Evolutionary conservation across 1,140 invertebrate genomes (phyloP).

Genomic region (Temnothorax curvispinosus): DNA sequence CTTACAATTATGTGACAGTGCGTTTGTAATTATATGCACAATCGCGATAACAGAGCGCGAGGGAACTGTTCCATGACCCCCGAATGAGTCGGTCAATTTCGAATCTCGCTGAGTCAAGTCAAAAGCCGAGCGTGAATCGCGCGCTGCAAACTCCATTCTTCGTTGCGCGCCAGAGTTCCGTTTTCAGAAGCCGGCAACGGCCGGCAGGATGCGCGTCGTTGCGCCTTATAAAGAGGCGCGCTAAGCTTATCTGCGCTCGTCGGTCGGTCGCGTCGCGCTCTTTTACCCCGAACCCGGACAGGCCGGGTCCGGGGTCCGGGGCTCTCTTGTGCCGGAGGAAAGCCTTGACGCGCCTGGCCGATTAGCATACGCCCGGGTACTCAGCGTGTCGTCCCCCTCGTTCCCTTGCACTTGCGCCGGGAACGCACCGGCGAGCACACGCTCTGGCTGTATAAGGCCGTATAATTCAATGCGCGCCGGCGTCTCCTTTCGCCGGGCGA

Average conservation of each 20-base stretch:
- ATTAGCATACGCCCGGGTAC: conserved; percentile 67
- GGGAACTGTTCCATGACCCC: not conserved
- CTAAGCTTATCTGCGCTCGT: conserved; percentile 61
- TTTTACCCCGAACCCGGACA: conserved; percentile 63
- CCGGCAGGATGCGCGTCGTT: conserved; percentile 8
- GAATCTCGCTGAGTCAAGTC: not conserved
- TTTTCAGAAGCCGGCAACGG: conserved; percentile 34
- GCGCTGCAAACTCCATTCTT: not conserved
- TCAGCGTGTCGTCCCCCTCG: conserved; percentile 38
- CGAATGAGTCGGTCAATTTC: not conserved
- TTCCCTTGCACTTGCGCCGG: conserved; percentile 1
- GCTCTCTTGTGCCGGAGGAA: conserved; percentile 47
- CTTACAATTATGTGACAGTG: not conserved
- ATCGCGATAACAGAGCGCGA: not conserved
- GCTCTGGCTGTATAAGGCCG: conserved; percentile 66
- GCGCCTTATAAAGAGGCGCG: conserved; percentile 61
- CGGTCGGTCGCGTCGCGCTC: conserved; percentile 56
- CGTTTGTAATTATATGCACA: not conserved
- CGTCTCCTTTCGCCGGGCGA: conserved; percentile 30
- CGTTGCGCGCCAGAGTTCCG: conserved; percentile 27
- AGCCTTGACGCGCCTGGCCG: conserved; percentile 67
- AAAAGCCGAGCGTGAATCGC: not conserved
- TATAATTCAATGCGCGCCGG: conserved; percentile 72
- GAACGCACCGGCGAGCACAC: not conserved
- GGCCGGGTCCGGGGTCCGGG: conserved; percentile 40